Percentiles rank a stretch among this genome's conserved stretches.
phyloP scores from a whole-genome alignment of 2,797 vertebrate genomes.

The Catostomus latipinnis region DNA sequence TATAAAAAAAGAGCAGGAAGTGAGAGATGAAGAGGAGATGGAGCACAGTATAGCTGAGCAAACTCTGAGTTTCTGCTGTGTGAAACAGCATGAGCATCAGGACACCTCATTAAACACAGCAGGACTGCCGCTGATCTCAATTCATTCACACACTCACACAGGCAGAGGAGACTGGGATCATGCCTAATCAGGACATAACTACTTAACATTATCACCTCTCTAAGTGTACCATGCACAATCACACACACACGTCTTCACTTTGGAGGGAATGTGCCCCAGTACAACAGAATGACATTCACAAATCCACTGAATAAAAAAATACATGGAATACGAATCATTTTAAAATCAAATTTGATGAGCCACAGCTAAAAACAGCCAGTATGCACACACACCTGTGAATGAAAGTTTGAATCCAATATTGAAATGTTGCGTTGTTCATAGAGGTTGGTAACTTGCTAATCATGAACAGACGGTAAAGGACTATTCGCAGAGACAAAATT shows the following conservation, averaged over 20 bases:
- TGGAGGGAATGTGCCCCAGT: background rate
- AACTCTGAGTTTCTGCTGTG: conserved; percentile 74
- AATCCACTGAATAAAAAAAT: too few species aligned
- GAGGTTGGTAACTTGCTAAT: too few species aligned
- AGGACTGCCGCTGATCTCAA: conserved; percentile 74
- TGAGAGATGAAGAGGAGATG: conserved; percentile 31
- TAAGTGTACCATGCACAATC: background rate
- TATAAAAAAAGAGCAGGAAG: background rate
- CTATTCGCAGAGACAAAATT: too few species aligned
- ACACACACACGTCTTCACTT: too few species aligned
- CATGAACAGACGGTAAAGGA: too few species aligned
- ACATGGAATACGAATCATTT: too few species aligned
- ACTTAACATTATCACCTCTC: conserved; percentile 45
- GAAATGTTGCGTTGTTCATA: too few species aligned
- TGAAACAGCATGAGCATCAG: conserved; percentile 73
- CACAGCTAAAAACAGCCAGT: too few species aligned
- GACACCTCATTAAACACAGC: conserved; percentile 83
- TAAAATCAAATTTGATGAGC: too few species aligned
- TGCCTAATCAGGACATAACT: conserved; percentile 37
- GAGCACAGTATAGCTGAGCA: conserved; percentile 62
- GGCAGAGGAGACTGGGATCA: background rate
- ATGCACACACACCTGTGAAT: too few species aligned
- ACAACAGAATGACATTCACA: background rate
- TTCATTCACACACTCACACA: conserved; percentile 67
- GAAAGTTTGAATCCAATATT: too few species aligned